A percentile compares a stretch with the other conserved stretches of the same genome.
Evolutionary conservation across 2,797 vertebrate species (phyloP).

Genomic region (Microctenopoma steveboyesi): DNA sequence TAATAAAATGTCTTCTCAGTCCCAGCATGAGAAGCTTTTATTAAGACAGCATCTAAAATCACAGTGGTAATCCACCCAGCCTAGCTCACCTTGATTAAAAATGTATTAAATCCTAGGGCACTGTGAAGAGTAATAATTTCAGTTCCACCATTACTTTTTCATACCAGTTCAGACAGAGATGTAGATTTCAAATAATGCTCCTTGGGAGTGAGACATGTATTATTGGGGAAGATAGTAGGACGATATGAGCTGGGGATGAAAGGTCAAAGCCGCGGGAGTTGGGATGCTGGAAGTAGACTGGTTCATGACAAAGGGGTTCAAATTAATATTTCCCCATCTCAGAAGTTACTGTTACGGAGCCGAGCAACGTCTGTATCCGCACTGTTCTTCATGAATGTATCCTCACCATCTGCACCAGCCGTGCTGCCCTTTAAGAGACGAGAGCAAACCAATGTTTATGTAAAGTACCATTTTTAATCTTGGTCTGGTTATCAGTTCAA

Average conservation of each 20-base stretch:
- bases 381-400: constrained; percentile 87
- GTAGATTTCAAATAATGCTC: constrained; percentile 81
- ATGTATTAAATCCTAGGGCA: constrained; percentile 82
- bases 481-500: constrained; percentile 74
- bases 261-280: constrained; percentile 70
- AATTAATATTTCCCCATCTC: constrained; percentile 77
- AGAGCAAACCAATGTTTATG: constrained; percentile 78
- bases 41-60: constrained; percentile 80
- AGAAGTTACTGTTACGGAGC: constrained; percentile 76
- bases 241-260: constrained; percentile 73
- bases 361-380: constrained; percentile 81
- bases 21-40: constrained; percentile 75
- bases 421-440: constrained; percentile 79
- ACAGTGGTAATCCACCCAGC: constrained; percentile 76
- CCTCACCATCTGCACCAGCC: constrained; percentile 83
- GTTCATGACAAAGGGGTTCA: constrained; percentile 71
- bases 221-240: constrained; percentile 73
- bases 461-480: constrained; percentile 69
- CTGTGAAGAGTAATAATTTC: constrained; percentile 83
- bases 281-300: constrained; percentile 72
- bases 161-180: constrained; percentile 81
- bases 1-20: constrained; percentile 69
- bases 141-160: constrained; percentile 81
- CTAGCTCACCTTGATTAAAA: constrained; percentile 84
- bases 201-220: constrained; percentile 76